These are phyloP conservation scores for Myiotriccus ornatus DNA, from an alignment of 2,797 vertebrate species.

Conservation along the genomic window DNA sequence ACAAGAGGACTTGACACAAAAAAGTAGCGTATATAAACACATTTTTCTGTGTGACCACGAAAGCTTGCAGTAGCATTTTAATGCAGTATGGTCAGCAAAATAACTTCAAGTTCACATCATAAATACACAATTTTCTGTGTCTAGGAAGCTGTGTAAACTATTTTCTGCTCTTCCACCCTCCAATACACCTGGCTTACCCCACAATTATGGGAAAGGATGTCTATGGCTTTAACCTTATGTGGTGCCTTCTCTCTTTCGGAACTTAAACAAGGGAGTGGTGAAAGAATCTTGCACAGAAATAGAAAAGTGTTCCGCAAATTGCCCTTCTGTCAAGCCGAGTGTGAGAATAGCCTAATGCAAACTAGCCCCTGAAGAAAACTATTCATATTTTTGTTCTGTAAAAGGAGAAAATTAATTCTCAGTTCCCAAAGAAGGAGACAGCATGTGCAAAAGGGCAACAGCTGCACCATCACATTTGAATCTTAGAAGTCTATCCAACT, in stretches of 20 bases:
- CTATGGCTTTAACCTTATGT: not conserved
- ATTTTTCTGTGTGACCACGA: not conserved
- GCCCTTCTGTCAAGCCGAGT: not conserved
- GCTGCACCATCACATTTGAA: not conserved
- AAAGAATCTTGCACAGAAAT: not conserved
- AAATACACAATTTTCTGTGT: not conserved
- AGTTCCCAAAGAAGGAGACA: not conserved
- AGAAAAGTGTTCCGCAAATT: not conserved
- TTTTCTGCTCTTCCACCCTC: not conserved
- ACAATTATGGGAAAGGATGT: not conserved
- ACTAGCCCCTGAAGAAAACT: not conserved
- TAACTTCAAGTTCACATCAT: not conserved
- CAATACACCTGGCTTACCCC: not conserved
- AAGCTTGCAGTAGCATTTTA: not conserved
- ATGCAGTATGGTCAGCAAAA: not conserved
- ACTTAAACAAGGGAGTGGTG: not conserved
- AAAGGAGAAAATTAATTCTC: not conserved
- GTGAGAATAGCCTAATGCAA: not conserved
- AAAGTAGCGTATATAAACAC: not conserved
- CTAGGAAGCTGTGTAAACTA: not conserved
- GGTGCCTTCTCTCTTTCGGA: not conserved
- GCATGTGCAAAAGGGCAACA: conserved; percentile 4
- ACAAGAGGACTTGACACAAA: not conserved
- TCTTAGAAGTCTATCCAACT: not conserved
- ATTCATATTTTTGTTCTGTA: not conserved